phyloP scores from a whole-genome alignment of 2,888 invertebrate species.

The Vesta saturnalis region DNA sequence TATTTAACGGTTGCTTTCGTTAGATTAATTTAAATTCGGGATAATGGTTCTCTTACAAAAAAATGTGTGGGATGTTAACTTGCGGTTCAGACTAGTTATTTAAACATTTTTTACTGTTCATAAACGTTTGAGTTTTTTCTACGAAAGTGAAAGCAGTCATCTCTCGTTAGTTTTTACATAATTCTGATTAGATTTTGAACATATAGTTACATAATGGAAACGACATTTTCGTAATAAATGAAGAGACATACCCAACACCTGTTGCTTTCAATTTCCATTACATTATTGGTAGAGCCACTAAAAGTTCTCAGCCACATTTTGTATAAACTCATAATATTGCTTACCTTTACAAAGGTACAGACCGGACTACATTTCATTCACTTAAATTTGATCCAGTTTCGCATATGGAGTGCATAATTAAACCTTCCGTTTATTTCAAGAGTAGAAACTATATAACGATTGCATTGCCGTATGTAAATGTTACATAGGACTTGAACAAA shows the following conservation, averaged over 20 bases:
- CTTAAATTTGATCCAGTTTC: conserved; percentile 39
- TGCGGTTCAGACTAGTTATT: background rate
- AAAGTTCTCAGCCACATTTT: too few species aligned
- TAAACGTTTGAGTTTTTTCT: conserved; percentile 9
- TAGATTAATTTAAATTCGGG: background rate
- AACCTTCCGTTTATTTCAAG: conserved; percentile 35
- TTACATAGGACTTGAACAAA: conserved; percentile 45
- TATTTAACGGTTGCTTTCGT: background rate
- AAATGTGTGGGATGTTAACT: conserved; percentile 1
- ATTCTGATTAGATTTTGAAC: background rate
- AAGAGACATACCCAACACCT: too few species aligned
- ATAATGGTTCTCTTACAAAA: background rate
- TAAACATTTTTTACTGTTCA: conserved; percentile 4
- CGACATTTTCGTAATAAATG: too few species aligned
- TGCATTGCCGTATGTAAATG: conserved; percentile 52
- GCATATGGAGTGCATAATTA: conserved; percentile 38
- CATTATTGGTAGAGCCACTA: too few species aligned
- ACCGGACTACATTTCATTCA: conserved; percentile 23
- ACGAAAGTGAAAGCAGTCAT: conserved; percentile 1
- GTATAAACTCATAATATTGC: too few species aligned
- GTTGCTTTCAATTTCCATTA: too few species aligned
- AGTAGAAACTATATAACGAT: conserved; percentile 50
- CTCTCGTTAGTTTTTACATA: background rate
- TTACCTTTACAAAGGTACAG: conserved; percentile 9
- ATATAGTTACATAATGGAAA: too few species aligned